These are phyloP conservation scores for Salpingus planirostris DNA, from an alignment of 2,888 invertebrate species.

Conservation along the genomic window DNA sequence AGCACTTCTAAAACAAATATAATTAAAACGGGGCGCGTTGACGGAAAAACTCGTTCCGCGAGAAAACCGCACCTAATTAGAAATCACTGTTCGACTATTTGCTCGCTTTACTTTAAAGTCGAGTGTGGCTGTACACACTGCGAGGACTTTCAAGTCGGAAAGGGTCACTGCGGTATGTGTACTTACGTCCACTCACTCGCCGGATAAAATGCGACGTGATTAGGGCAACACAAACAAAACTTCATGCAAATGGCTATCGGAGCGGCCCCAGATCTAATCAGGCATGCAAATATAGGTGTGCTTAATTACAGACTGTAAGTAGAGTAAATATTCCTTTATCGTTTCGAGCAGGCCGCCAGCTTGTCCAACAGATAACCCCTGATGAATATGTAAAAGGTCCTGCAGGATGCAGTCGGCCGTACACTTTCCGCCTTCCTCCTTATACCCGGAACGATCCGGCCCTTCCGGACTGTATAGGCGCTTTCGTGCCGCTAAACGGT, in stretches of 20 bases:
- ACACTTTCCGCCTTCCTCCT: no score
- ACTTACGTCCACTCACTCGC: no score
- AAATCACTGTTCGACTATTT: no score
- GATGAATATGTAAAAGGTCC: conserved; percentile 40
- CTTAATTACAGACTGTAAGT: conserved; percentile 42
- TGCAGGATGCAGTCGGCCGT: no score
- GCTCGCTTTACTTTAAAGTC: no score
- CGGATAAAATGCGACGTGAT: conserved; percentile 33
- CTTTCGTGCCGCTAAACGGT: no score
- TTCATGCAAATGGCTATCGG: conserved; percentile 38
- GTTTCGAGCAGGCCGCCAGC: conserved; percentile 35
- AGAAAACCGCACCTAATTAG: no score
- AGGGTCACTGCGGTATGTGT: no score
- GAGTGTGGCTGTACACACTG: no score
- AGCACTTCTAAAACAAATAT: conserved; percentile 24
- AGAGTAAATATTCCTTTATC: conserved; percentile 43
- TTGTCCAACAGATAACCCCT: conserved; percentile 39
- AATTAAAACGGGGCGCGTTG: conserved; percentile 17
- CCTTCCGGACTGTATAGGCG: no score
- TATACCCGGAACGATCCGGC: no score
- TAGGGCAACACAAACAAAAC: conserved; percentile 38
- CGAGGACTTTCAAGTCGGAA: no score
- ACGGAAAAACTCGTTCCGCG: background rate
- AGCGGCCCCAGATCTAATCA: conserved; percentile 39
- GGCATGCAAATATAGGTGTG: conserved; percentile 42